These are phyloP conservation scores for Magallana gigas DNA, from an alignment of 1,140 invertebrate species.

Conservation along the genomic window DNA sequence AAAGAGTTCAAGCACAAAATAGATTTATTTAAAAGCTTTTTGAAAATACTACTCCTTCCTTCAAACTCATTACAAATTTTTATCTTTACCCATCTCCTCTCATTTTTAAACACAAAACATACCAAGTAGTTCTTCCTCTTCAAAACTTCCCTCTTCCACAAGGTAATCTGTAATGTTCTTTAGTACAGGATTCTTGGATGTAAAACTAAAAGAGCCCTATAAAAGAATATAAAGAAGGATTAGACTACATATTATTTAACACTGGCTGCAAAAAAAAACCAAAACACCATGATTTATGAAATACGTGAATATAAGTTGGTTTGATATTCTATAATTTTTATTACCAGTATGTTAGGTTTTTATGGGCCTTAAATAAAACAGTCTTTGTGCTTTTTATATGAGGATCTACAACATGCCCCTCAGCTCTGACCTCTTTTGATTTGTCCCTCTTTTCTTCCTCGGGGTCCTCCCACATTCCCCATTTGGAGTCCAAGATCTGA, in stretches of 20 bases:
- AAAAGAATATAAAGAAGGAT: background rate
- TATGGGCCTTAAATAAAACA: background rate
- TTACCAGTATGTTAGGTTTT: background rate
- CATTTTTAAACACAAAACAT: background rate
- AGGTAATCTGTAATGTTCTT: conserved; percentile 99
- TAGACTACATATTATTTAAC: background rate
- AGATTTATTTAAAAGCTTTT: background rate
- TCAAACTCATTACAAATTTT: background rate
- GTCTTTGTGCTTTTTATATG: no score
- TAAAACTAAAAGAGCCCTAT: conserved; percentile 41
- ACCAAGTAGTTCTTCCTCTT: conserved; percentile 97
- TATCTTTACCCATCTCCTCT: background rate
- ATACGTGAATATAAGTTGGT: no score
- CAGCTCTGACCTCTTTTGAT: conserved; percentile 68
- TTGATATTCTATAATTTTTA: no score
- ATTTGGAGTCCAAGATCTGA: conserved; percentile 93
- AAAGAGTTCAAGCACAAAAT: background rate
- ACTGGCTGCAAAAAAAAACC: background rate
- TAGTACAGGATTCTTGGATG: conserved; percentile 96
- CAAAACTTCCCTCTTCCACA: conserved; percentile 98
- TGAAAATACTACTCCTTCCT: no score
- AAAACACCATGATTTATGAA: background rate
- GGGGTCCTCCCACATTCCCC: conserved; percentile 87
- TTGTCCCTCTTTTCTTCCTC: conserved; percentile 78
- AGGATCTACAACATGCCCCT: no score